A percentile compares a stretch with the other conserved stretches of the same genome.
Conservation (phyloP, 1,140 invertebrate genomes). For the Penaeus chinensis region DNA sequence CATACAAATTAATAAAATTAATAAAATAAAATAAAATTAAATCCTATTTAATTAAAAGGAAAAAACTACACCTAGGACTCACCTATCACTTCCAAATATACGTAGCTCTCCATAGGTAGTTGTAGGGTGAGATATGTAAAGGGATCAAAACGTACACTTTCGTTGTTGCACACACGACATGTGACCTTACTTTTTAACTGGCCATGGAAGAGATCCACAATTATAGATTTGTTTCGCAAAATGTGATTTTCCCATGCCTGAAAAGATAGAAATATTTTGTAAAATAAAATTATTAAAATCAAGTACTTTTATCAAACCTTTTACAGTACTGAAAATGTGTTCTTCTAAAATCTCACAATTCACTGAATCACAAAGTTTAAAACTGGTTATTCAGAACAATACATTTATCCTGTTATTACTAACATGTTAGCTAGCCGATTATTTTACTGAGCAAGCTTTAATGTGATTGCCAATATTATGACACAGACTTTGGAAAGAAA, state of each 20-base stretch:
- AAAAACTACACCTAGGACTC: conserved; percentile 62
- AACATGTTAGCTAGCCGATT: too few species aligned
- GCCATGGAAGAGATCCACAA: conserved; percentile 91
- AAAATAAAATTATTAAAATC: too few species aligned
- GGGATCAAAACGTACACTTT: conserved; percentile 88
- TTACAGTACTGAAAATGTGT: too few species aligned
- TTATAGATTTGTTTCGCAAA: conserved; percentile 82
- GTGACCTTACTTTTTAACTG: conserved; percentile 87
- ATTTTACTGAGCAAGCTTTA: too few species aligned
- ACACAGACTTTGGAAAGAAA: too few species aligned
- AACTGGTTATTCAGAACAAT: too few species aligned
- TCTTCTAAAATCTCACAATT: too few species aligned
- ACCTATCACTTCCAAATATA: conserved; percentile 81
- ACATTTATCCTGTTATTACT: too few species aligned
- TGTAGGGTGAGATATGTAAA: conserved; percentile 89
- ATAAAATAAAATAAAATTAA: not conserved
- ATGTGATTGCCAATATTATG: too few species aligned
- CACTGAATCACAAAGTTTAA: too few species aligned
- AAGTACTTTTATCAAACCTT: too few species aligned
- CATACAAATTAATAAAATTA: conserved; percentile 3
- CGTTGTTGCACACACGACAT: conserved; percentile 82
- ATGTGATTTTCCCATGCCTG: conserved; percentile 86
- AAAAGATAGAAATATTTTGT: conserved; percentile 2
- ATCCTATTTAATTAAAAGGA: not conserved
- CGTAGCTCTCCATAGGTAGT: conserved; percentile 82